Evolutionary conservation across 2,888 invertebrate species (phyloP).

Genomic region (Cantharis rustica): DNA sequence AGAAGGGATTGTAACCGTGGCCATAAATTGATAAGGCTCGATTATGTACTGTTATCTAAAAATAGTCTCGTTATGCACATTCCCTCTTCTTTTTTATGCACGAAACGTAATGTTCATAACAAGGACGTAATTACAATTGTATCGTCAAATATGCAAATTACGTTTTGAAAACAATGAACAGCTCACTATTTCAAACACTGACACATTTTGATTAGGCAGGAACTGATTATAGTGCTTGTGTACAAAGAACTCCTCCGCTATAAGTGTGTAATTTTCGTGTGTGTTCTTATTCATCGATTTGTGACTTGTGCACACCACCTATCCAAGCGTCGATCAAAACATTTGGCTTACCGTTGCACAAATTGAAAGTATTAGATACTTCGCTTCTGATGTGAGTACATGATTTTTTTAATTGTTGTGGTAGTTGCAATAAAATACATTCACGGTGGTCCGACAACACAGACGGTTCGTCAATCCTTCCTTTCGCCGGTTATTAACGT

Average conservation of each 20-base stretch:
- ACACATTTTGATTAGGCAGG: conserved; percentile 24
- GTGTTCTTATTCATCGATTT: background rate
- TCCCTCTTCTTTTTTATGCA: conserved; percentile 2
- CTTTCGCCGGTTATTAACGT: background rate
- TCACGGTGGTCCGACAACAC: background rate
- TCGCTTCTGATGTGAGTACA: background rate
- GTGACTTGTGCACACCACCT: background rate
- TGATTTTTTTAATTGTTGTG: background rate
- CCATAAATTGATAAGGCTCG: conserved; percentile 10
- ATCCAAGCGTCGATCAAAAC: background rate
- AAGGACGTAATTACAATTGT: conserved; percentile 25
- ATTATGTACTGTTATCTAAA: conserved; percentile 18
- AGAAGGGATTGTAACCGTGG: conserved; percentile 15
- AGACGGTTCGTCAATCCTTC: background rate
- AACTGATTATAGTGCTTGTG: conserved; percentile 15
- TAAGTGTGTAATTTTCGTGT: background rate
- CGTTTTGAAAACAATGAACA: conserved; percentile 26
- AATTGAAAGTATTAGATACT: too few species aligned
- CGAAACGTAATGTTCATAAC: conserved; percentile 15
- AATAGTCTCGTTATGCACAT: conserved; percentile 15
- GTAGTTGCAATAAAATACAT: background rate
- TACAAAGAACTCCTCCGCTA: conserved; percentile 11
- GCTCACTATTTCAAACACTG: conserved; percentile 13
- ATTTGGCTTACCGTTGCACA: background rate
- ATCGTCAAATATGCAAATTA: conserved; percentile 10